Percentiles rank a stretch among this genome's conserved stretches.
Conservation (phyloP, 2,113 vertebrate genomes). For the Hippocampus barbouri region DNA sequence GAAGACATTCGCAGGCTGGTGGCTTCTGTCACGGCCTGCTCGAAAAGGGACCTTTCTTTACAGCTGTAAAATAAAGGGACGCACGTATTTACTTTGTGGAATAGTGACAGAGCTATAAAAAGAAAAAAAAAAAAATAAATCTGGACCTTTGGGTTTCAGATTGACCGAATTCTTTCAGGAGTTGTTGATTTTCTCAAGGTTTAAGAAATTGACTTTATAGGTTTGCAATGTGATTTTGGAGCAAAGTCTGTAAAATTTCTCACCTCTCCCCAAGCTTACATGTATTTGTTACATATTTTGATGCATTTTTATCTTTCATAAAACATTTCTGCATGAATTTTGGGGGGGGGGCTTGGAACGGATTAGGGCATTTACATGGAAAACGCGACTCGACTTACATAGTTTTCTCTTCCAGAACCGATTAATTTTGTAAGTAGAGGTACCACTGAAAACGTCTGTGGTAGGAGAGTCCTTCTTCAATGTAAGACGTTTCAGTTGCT, state of each 20-base stretch:
- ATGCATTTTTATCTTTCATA: no score
- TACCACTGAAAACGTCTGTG: no score
- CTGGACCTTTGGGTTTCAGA: not conserved
- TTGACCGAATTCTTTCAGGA: not conserved
- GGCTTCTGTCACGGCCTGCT: conserved; percentile 31
- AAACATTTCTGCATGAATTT: no score
- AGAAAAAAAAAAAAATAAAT: not conserved
- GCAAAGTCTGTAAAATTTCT: not conserved
- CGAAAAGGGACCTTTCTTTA: conserved; percentile 28
- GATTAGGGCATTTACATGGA: no score
- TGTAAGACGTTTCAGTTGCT: no score
- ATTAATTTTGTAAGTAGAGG: no score
- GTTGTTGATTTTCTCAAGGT: not conserved
- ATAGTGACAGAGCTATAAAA: not conserved
- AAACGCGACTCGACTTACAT: no score
- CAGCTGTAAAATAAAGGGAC: not conserved
- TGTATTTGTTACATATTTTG: not conserved
- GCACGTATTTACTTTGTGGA: not conserved
- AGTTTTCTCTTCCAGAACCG: no score
- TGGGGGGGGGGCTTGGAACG: no score
- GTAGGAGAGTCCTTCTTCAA: no score
- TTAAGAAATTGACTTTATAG: not conserved
- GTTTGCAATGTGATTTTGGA: not conserved
- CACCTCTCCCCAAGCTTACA: not conserved
- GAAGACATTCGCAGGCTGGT: conserved; percentile 39